Percentiles rank a stretch among this genome's conserved stretches.
These are phyloP conservation scores for Austrofundulus limnaeus DNA, from an alignment of 2,113 vertebrate species.

Conservation along the genomic window DNA sequence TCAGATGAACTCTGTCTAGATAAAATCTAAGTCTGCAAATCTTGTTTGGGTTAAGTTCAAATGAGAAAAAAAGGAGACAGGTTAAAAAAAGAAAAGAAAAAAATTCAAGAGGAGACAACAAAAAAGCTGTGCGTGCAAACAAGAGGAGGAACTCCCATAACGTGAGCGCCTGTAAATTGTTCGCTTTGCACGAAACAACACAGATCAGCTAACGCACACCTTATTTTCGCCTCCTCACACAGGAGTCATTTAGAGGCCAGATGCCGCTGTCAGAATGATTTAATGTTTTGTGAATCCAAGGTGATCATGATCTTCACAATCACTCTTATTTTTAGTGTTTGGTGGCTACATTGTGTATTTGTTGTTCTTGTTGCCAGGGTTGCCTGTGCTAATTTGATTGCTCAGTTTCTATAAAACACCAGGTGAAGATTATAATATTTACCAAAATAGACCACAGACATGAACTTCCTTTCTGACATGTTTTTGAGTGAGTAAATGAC, in stretches of 20 bases:
- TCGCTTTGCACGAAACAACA: slow-evolving; percentile 75
- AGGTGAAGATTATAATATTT: slow-evolving; percentile 2
- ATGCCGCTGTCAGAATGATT: slow-evolving; percentile 63
- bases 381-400: slow-evolving; percentile 30
- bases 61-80: slow-evolving; percentile 59
- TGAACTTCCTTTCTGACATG: background rate
- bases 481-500: slow-evolving; percentile 34
- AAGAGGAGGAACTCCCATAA: slow-evolving; percentile 78
- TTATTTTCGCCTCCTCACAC: slow-evolving; percentile 57
- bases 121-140: slow-evolving; percentile 75
- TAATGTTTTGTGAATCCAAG: slow-evolving; percentile 25
- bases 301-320: slow-evolving; percentile 35
- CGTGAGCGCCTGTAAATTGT: slow-evolving; percentile 72
- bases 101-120: slow-evolving; percentile 70
- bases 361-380: slow-evolving; percentile 54
- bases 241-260: slow-evolving; percentile 71
- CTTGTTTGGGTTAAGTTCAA: slow-evolving; percentile 87
- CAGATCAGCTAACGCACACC: slow-evolving; percentile 59
- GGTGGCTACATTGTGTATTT: slow-evolving; percentile 46
- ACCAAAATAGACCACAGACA: background rate
- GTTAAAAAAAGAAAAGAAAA: slow-evolving; percentile 56
- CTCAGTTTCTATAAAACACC: slow-evolving; percentile 6
- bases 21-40: slow-evolving; percentile 84
- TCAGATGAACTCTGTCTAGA: slow-evolving; percentile 82
- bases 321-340: slow-evolving; percentile 45